Base-by-base conservation (phyloP, 2,113 vertebrate species). In the Phoenicopterus ruber region DNA sequence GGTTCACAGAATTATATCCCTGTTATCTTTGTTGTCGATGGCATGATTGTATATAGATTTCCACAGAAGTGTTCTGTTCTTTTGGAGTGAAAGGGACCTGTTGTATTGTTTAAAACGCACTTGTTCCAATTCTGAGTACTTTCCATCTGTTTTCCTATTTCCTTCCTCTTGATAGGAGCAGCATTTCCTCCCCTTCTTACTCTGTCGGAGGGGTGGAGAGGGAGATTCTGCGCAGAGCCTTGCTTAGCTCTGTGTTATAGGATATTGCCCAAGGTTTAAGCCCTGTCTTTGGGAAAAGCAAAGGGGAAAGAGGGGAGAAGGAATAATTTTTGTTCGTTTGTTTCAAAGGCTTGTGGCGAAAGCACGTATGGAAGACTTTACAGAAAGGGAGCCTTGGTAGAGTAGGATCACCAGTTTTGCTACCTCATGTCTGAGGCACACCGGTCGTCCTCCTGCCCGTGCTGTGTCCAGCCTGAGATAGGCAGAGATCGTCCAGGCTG, bases 1-100 rank as follows among this genome's bases (percentile, higher is more conserved):
- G 96, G 98, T 98, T 99, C 98, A 98, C 98, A 98, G 98, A 98
- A 98, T 99, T 98, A 98, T 98, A 98, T 98, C 97, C 98, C 98
- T 83, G 97, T 98, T 98, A 97, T 98, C 92, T 96, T 96, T 98
- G 98, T 98, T 97, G 98, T 98, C 96, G 96, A 97, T 95, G 93
- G 89, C 90, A 65, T 97, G 96, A 98, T 98, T 98, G 98, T 98
- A 92, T 94, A 76, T 67, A 85, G 96, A 96, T 97, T 98, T 96
- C 97, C 97, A 95, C 95, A 81, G 97, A 74, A 88, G 92, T 49
- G 94, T 86, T 90, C 96, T 97, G 96, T 95, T 96, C 86, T 90
- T 94, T 79, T 86, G 97, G 79, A 97, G 97, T 61, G 90, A 96
- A 98, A 97, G 96, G 97, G 98, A 97, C 97, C 97, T 94, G 97